Evolutionary conservation across 2,888 invertebrate genomes (phyloP), one percentile per base, ranked within the genome.

Genomic region (Netelia inedita): DNA sequence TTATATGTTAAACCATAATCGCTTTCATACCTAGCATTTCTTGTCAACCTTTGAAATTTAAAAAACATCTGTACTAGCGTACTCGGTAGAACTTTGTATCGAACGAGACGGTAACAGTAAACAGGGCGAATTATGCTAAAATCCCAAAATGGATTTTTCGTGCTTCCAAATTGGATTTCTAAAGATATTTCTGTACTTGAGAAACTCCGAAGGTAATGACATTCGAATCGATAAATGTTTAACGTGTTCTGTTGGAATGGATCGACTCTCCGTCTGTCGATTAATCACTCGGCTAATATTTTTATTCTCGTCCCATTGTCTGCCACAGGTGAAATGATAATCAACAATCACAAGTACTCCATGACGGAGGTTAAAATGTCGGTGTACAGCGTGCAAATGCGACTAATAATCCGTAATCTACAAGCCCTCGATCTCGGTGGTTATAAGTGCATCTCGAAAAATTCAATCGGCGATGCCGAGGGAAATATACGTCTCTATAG

Each of bases 401-500:
- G 96, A 75, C 95, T 98, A 85, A 95, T 97, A 74, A 96, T 98
- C 66, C 95, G 95, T 79, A 96, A 96, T 89, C 95, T 98, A 84
- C 96, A 96, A 91, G 95, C 96, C 87, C 95, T 95, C 82, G 97
- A 98, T 93, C 95, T 97, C 89, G 97, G 97, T 16, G 97, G 97
- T 71, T 98, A 98, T 95, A 98, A 97, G 93, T 98, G 98, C 94
- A 97, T 98, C 91, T 98, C 98, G 73, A 98, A 98, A 94, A 98
- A 98, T 94, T 98, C 98, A 85, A 97, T 98, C 91, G 98, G 98
- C 0, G 98, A 97, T 90, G 97, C 98, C 14, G 98, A 98, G 93
- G 98, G 98, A 83, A 97, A 97, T 92, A 98, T 98, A 91, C 95
- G 98, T 90, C 95, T 98, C 88, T 98, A 98, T 93, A 97, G 98